A percentile compares a stretch with the other conserved stretches of the same genome.
Evolutionary conservation across 2,888 invertebrate species (phyloP).

Genomic region (Ochropleura leucogaster): DNA sequence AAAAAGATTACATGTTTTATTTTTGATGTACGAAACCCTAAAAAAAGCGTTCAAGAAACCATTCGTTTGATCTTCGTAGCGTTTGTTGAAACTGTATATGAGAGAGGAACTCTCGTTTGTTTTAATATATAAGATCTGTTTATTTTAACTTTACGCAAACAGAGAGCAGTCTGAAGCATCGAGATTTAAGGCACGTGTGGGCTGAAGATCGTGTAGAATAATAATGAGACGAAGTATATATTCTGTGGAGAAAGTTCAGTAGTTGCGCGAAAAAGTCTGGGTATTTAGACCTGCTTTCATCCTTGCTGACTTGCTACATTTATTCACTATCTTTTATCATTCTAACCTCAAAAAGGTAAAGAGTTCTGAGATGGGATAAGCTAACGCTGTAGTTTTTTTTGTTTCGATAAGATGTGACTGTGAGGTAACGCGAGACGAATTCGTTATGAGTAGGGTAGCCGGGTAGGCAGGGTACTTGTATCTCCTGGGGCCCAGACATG

Average conservation of each 20-base stretch:
- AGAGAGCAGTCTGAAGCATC: conserved; percentile 2
- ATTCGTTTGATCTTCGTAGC: conserved; percentile 9
- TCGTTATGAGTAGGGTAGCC: neutral
- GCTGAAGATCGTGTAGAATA: conserved; percentile 22
- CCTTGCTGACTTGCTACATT: neutral
- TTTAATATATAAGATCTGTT: conserved; percentile 20
- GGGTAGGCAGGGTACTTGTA: too few relatives aligned
- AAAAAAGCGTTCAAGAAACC: neutral
- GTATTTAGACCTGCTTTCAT: neutral
- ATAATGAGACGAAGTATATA: conserved; percentile 12
- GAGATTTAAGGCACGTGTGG: conserved; percentile 32
- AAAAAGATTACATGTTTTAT: too few relatives aligned
- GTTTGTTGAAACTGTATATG: conserved; percentile 15
- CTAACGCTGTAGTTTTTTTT: neutral
- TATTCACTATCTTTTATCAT: conserved; percentile 15
- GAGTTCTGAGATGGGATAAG: conserved; percentile 4
- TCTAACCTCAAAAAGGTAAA: neutral
- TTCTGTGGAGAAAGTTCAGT: conserved; percentile 23
- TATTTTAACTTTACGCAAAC: conserved; percentile 21
- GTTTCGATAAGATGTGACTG: neutral
- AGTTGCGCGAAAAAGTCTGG: neutral
- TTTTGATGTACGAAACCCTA: too few relatives aligned
- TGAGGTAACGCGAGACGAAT: neutral
- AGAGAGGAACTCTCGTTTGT: conserved; percentile 15
- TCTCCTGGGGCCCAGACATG: too few relatives aligned